Evolutionary conservation across 2,888 invertebrate species (phyloP), one percentile per base, ranked within the genome.

Genomic region (Mythimna impura): DNA sequence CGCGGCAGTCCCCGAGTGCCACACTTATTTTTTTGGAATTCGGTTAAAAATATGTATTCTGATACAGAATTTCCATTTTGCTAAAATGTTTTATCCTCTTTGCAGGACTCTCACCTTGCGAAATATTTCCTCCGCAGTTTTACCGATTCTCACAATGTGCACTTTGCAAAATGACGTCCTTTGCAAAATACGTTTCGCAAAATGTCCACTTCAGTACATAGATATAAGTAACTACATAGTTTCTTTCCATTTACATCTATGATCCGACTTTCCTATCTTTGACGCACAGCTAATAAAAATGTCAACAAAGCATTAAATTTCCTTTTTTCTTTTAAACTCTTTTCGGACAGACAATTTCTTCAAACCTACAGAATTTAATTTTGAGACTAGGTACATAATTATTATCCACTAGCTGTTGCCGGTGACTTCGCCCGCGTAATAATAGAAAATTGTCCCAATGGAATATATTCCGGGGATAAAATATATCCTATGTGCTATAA

Each of bases 161-260:
- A 72, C 72, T 72, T 54, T 34, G 25, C 34, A 72, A 47, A 43
- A 66, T 66, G 55, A 67, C 22, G 22, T 30, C 12, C 34, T 60
- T 47, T 47, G 22, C 34, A 61, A 61, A 57, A 30, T n/a, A 66
- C 12, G 66, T 43, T 30, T 40, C 40, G 20, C 4, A 20, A 71
- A 55, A 72, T 36, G 4, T 61, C 20, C 8, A 61, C 34, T 61
- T 61, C 54, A 34, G 43, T 54, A 71, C 20, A 60, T 6, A 4
- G 14, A 4, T 14, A 20, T 47, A 47, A 17, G 17, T 47, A 17
- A 6, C 17, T 61, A 71, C 0, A 20, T 22, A 20, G 43, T 60
- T 30, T 0, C 25, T 71, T 30, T 22, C 14, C 1, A 30, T 8
- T 34, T 1, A 58, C 58, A 58, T 50, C 20, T 34, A 20, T 58